These are phyloP conservation scores for Troides aeacus DNA, from an alignment of 2,888 invertebrate genomes.

Conservation along the genomic window DNA sequence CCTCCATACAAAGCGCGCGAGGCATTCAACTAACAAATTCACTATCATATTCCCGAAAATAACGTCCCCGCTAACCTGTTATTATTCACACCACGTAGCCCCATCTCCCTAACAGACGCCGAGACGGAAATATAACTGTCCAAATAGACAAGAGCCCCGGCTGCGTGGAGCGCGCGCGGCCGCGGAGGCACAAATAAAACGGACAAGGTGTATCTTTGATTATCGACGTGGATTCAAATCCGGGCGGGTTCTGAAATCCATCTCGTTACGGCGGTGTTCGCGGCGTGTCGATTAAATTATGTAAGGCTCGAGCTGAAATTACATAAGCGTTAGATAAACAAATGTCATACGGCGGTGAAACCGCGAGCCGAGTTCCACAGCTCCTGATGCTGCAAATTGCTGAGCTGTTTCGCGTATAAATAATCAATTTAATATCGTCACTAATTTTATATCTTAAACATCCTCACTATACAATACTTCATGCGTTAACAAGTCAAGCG, in stretches of 20 bases:
- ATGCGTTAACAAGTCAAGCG: background rate
- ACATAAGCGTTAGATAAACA: constrained; percentile 18
- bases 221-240: constrained; percentile 48
- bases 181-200: constrained; percentile 32
- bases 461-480: background rate
- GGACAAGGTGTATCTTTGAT: constrained; percentile 50
- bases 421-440: background rate
- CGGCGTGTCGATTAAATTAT: constrained; percentile 42
- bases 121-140: constrained; percentile 56
- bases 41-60: constrained; percentile 20
- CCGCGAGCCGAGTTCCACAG: constrained; percentile 9
- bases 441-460: background rate
- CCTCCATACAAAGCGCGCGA: constrained; percentile 2
- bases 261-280: constrained; percentile 41
- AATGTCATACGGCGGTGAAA: constrained; percentile 23
- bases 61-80: constrained; percentile 28
- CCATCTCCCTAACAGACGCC: constrained; percentile 45
- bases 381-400: background rate
- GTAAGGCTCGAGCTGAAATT: constrained; percentile 25
- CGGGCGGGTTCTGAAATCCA: constrained; percentile 40
- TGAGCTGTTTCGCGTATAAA: background rate
- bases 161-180: constrained; percentile 33
- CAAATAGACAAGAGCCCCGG: constrained; percentile 49
- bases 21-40: constrained; percentile 10
- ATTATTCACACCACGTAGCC: constrained; percentile 39